phyloP scores from a whole-genome alignment of 2,888 invertebrate genomes.

The Theodoxus fluviatilis region DNA sequence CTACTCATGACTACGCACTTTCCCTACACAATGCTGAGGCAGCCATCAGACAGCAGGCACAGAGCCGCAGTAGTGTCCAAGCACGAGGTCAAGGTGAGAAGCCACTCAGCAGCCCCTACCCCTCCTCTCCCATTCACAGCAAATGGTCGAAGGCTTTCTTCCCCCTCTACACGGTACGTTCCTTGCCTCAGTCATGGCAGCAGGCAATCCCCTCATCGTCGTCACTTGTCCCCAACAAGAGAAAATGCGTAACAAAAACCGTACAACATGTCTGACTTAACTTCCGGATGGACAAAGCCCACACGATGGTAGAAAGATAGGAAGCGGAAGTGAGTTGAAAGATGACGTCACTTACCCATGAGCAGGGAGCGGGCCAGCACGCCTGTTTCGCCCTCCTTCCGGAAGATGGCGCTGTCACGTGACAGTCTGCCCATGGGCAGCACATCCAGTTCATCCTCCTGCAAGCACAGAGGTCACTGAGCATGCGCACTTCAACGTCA shows the following conservation, averaged over 20 bases:
- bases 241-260: background rate
- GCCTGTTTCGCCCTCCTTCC: conserved; percentile 63
- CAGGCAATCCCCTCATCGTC: too few species aligned
- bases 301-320: background rate
- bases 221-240: background rate
- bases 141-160: too few species aligned
- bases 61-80: too few species aligned
- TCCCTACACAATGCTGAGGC: too few species aligned
- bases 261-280: background rate
- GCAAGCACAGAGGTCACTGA: background rate
- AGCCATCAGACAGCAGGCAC: too few species aligned
- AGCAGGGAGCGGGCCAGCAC: conserved; percentile 64
- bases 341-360: conserved; percentile 58
- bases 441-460: conserved; percentile 55
- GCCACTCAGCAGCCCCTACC: too few species aligned
- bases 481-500: background rate
- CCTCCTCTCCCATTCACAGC: too few species aligned
- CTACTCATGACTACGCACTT: background rate
- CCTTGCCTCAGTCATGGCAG: too few species aligned
- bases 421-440: conserved; percentile 66
- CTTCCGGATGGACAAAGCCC: background rate
- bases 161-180: too few species aligned
- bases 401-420: conserved; percentile 65
- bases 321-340: background rate
- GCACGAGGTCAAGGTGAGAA: too few species aligned